Percentiles rank a stretch among this genome's conserved stretches.
Evolutionary conservation across 2,113 vertebrate species (phyloP).

Genomic region (Epinephelus cyanopodus): DNA sequence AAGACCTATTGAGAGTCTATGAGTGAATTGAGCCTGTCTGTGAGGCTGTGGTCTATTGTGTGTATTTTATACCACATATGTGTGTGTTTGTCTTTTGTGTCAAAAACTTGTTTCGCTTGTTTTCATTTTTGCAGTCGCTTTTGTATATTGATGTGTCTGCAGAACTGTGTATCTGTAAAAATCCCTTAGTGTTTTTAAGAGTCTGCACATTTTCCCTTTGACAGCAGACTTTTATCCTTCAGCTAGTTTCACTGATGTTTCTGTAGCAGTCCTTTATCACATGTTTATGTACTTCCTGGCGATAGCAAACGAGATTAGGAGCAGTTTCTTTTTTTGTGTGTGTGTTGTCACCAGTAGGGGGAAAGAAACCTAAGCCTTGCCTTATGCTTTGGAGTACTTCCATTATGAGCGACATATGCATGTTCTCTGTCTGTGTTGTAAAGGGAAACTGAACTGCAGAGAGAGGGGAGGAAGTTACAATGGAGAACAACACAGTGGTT

Average conservation of each 20-base stretch:
- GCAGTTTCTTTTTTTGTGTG: background rate
- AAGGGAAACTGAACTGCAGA: slow-evolving; percentile 57
- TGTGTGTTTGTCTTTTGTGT: background rate
- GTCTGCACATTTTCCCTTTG: background rate
- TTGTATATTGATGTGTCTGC: background rate
- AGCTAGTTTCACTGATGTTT: background rate
- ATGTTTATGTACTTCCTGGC: slow-evolving; percentile 5
- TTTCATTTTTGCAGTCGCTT: background rate
- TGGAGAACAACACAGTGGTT: slow-evolving; percentile 38
- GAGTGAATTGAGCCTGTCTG: background rate
- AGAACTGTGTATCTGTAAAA: background rate
- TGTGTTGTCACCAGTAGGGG: background rate
- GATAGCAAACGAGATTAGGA: background rate
- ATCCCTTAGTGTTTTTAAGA: background rate
- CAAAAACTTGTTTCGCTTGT: background rate
- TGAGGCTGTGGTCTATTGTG: background rate
- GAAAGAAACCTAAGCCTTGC: slow-evolving; percentile 11
- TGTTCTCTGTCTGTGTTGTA: slow-evolving; percentile 13
- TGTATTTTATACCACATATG: background rate
- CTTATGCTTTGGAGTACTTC: background rate
- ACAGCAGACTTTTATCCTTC: background rate
- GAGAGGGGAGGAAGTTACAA: slow-evolving; percentile 60
- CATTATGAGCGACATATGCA: background rate
- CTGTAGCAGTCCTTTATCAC: background rate
- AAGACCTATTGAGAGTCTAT: background rate